Conservation (phyloP, 1,140 invertebrate species). For the Zaprionus capensis region DNA sequence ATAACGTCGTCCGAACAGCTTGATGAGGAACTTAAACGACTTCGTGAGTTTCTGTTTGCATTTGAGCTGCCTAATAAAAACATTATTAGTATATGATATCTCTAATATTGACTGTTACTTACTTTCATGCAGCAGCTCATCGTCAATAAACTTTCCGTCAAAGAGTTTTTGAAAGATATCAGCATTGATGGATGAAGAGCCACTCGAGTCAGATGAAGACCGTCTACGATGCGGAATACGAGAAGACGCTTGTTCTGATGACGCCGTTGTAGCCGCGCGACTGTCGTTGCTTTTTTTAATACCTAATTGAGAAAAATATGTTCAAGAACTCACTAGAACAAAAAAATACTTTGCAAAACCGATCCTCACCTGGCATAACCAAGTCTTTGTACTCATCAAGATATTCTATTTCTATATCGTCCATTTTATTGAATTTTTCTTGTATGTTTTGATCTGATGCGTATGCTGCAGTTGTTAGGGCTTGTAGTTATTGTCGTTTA, state of each 20-base stretch:
- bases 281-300: slow-evolving; percentile 43
- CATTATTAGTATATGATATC: background rate
- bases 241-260: slow-evolving; percentile 16
- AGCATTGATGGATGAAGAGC: slow-evolving; percentile 66
- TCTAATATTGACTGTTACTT: slow-evolving; percentile 1
- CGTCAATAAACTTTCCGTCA: slow-evolving; percentile 57
- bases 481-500: background rate
- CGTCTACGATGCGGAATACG: slow-evolving; percentile 40
- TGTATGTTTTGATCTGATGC: slow-evolving; percentile 19
- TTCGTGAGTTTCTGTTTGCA: slow-evolving; percentile 19
- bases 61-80: slow-evolving; percentile 31
- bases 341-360: background rate
- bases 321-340: background rate
- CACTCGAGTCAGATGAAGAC: slow-evolving; percentile 61
- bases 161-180: slow-evolving; percentile 74
- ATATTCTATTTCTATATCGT: slow-evolving; percentile 73
- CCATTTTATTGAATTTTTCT: slow-evolving; percentile 51
- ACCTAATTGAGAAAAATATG: slow-evolving; percentile 17
- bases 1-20: slow-evolving; percentile 66
- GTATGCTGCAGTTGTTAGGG: background rate
- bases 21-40: slow-evolving; percentile 41
- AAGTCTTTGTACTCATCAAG: slow-evolving; percentile 74
- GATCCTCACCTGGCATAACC: slow-evolving; percentile 57
- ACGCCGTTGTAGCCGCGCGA: slow-evolving; percentile 27
- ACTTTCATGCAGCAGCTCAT: slow-evolving; percentile 54